Evolutionary conservation across 2,888 invertebrate species (phyloP), one percentile per base, ranked within the genome.

Genomic region (Drosophila tanythrix): DNA sequence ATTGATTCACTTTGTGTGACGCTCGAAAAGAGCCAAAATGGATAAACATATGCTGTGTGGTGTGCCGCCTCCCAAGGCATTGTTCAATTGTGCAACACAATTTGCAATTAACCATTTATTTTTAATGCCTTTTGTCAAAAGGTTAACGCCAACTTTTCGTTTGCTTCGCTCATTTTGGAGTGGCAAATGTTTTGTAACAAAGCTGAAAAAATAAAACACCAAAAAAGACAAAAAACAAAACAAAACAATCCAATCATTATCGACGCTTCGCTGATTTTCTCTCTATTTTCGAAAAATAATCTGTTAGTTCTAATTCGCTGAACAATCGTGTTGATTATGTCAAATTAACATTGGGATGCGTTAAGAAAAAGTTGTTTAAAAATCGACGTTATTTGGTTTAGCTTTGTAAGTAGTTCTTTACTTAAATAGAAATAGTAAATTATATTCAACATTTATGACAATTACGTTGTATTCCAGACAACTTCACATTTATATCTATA

Each of bases 31-130:
- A 68, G 55, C 29, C 29, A 43, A 51, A 66, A 57, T 50, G 29
- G 11, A 29, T 60, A 35, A 38, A 38, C 27, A 21, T 36, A 46
- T 46, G 46, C 36, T 36, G 3, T 33, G 33, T 33, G 33, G 33
- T n/a, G 51, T 18, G 4, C 38, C 52, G 4, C 38, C 52, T 51
- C 67, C 77, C 81, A 66, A 70, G 60, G n/a, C 66, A 78, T 67
- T 80, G 80, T 75, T 76, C 61, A 81, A 69, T 79, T 86, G 81
- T 78, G 71, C 71, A 80, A 76, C 56, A 35, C 63, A 38, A 76
- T 71, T 80, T 57, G 70, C 74, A 74, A 81, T 81, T 70, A 81
- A 65, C 27, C 56, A 77, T 81, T 67, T 59, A 51, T 56, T 72
- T 76, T 56, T 52, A 63, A 63, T 77, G 81, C 56, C 35, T 62